Evolutionary conservation across 2,888 invertebrate species (phyloP).

Genomic region (Anorthoa munda): DNA sequence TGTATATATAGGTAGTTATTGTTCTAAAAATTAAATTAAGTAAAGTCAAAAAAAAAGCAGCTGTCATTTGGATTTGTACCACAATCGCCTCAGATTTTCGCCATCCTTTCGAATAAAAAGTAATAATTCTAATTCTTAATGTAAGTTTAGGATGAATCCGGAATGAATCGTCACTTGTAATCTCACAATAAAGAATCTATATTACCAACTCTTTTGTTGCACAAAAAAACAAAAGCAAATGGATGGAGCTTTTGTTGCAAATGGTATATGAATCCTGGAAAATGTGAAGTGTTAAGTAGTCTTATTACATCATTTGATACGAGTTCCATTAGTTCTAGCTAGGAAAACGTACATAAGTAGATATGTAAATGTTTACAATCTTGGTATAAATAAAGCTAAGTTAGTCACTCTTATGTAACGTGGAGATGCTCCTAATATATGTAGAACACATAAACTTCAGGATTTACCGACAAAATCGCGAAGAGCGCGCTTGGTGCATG

Average conservation of each 20-base stretch:
- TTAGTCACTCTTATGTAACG: not conserved
- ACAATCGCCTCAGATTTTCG: not conserved
- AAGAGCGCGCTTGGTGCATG: not conserved
- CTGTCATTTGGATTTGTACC: not conserved
- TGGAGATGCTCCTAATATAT: not conserved
- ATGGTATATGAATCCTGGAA: not conserved
- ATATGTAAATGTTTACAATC: slow-evolving; percentile 13
- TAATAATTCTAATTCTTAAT: too few species aligned
- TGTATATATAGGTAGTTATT: too few species aligned
- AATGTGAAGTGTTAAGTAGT: not conserved
- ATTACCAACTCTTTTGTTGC: not conserved
- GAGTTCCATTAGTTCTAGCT: not conserved
- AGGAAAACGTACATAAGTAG: slow-evolving; percentile 8
- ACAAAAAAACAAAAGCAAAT: too few species aligned
- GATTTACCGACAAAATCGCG: not conserved
- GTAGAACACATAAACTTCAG: not conserved
- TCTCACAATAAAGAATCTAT: not conserved
- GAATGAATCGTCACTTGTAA: not conserved
- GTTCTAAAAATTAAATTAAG: too few species aligned
- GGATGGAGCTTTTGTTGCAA: too few species aligned
- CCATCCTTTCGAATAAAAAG: too few species aligned
- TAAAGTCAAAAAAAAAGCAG: too few species aligned
- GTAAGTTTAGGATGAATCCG: not conserved
- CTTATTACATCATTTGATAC: not conserved
- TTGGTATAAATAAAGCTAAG: not conserved